Evolutionary conservation across 1,140 invertebrate species (phyloP), one percentile per base, ranked within the genome.

Genomic region (Luehdorfia chinensis): DNA sequence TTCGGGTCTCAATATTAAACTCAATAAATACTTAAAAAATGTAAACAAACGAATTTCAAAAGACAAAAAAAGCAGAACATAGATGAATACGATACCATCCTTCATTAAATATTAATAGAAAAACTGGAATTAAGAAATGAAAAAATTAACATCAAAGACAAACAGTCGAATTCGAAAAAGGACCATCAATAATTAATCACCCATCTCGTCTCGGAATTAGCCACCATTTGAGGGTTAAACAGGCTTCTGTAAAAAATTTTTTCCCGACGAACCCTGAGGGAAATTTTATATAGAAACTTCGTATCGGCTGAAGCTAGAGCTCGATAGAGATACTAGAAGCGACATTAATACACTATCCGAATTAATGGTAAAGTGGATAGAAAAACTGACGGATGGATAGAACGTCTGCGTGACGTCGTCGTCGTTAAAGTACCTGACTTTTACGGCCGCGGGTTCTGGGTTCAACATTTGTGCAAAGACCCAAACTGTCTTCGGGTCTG

Each of bases 121-220:
- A 36, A 45, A 13, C 13, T 21, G 55, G 58, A 58, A 70, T 70
- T 66, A 66, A 49, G 55, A 61, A 66, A 34, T 50, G 52, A 62
- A 68, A 71, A 77, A 62, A 72, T 68, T 71, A 68, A 70, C 71
- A 72, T 83, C 60, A 74, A 79, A 78, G 67, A 75, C 69, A 77
- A 77, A 77, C 64, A 67, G 47, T 33, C 37, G 60, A 55, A 63
- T 66, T 65, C 65, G 55, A 47, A 66, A 71, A 67, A 64, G 53
- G 58, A 34, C 50, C 67, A 73, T 83, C 74, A 83, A 83, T 83
- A 79, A 79, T 83, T 75, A 79, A 83, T 74, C 60, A 79, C 50
- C 58, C 74, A 65, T 72, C 67, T 73, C 66, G 59, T 70, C 66
- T 68, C 48, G 46, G 65, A 79, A 79, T 83, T 77, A 83, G 69